Percentiles rank a stretch among this genome's conserved stretches.
phyloP scores from a whole-genome alignment of 2,888 invertebrate species.

The Meganola albula region DNA sequence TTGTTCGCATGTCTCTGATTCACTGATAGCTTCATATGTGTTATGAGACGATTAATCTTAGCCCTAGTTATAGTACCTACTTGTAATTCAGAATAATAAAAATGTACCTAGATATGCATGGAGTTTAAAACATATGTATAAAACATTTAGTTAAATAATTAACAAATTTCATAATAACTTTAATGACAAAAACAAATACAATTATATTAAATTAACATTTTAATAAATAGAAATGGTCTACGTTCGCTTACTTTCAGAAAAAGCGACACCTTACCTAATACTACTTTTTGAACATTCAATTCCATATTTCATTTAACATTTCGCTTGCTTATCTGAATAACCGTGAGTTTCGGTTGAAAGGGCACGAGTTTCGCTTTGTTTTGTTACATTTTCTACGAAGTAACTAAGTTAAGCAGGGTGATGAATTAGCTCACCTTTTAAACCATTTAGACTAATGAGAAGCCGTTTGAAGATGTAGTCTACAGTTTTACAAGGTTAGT shows the following conservation, averaged over 20 bases:
- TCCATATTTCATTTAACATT: neutral
- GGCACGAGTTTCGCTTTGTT: neutral
- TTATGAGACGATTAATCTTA: too few relatives aligned
- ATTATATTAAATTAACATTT: too few relatives aligned
- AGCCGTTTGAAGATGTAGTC: conserved; percentile 17
- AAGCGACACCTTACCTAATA: neutral
- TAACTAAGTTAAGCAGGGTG: too few relatives aligned
- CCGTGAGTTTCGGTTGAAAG: neutral
- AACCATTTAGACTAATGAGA: too few relatives aligned
- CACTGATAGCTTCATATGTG: conserved; percentile 10
- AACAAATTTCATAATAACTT: conserved; percentile 1
- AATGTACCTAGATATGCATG: too few relatives aligned
- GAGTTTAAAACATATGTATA: conserved; percentile 7
- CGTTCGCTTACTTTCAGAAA: too few relatives aligned
- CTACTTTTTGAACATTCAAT: neutral
- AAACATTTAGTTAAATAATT: conserved; percentile 8
- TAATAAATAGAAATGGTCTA: too few relatives aligned
- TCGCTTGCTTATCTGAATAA: neutral
- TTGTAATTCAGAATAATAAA: too few relatives aligned
- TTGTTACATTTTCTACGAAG: too few relatives aligned
- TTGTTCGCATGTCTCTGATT: conserved; percentile 7
- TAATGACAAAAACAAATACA: conserved; percentile 11
- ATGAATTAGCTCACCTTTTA: too few relatives aligned
- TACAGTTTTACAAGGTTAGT: conserved; percentile 21
- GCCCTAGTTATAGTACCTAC: too few relatives aligned